Evolutionary conservation across 2,888 invertebrate species (phyloP), one percentile per base, ranked within the genome.

Genomic region (Drosophila subsilvestris): DNA sequence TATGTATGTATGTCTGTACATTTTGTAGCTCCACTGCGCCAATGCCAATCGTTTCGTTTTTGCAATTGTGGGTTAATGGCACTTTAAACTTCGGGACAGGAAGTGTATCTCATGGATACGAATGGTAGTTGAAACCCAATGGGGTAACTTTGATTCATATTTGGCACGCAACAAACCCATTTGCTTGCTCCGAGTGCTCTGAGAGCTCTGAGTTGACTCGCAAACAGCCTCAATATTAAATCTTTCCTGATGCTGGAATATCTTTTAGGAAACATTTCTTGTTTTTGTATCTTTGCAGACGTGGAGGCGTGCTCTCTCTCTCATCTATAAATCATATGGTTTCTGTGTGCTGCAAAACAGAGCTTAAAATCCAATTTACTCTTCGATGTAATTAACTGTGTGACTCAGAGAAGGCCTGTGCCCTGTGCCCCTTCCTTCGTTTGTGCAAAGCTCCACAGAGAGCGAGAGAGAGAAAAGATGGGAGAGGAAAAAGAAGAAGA

Each of bases 91-190:
- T 69, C 43, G 58, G 53, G 69, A 78, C 79, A 85, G 78, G 79
- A 76, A 87, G 73, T 61, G 58, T 49, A 55, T 63, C 61, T 57
- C 60, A 53, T 51, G 32, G 37, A 56, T 60, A 4, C 60, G 47
- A 54, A 58, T 47, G 45, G 48, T 25, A 49, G 45, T 25, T 1
- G 51, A 70, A 59, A 57, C 70, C 70, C 4, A 32, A 14, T 12
- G 14, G 37, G n/a, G 32, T 32, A 5, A 10, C 75, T 73, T 75
- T 84, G 81, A 83, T 83, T 86, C 75, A 83, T 80, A 79, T 83
- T 81, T 84, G 84, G 85, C 83, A 83, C 86, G 83, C 83, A 81
- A 83, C 86, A 83, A 66, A 86, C 86, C 84, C 79, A 83, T 83
- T 86, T 83, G 68, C 63, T 29, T 56, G 42, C 47, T 74, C 59